These are phyloP conservation scores for Ictalurus punctatus DNA, from an alignment of 2,113 vertebrate genomes.

Conservation along the genomic window DNA sequence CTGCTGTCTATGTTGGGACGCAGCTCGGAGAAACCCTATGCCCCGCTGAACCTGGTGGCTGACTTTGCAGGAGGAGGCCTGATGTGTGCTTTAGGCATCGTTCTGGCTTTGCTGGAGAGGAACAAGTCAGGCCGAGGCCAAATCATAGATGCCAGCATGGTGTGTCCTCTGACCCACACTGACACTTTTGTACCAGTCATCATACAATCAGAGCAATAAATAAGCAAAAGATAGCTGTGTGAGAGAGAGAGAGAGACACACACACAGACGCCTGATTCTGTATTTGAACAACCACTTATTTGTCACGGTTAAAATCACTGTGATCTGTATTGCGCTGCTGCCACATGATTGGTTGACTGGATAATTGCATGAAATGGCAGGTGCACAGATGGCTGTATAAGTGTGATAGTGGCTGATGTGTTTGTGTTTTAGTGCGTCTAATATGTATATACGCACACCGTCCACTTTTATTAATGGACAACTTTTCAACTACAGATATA, in stretches of 20 bases:
- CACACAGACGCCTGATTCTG: not conserved
- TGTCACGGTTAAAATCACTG: not conserved
- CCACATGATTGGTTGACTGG: not conserved
- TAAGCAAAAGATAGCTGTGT: not conserved
- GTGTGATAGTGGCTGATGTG: not conserved
- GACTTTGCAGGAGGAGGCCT: conserved; percentile 92
- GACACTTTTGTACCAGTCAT: not conserved
- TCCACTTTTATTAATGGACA: no score
- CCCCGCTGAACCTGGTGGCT: conserved; percentile 88
- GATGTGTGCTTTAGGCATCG: conserved; percentile 84
- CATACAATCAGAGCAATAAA: not conserved
- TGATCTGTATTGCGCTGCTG: not conserved
- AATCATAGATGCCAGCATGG: conserved; percentile 91
- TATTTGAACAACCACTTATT: not conserved
- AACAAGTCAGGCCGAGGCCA: conserved; percentile 86
- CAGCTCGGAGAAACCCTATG: conserved; percentile 80
- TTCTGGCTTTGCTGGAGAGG: conserved; percentile 85
- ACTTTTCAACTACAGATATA: no score
- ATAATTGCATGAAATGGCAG: not conserved
- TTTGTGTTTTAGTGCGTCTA: not conserved
- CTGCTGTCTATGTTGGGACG: conserved; percentile 86
- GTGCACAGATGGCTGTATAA: not conserved
- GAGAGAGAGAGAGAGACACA: no score
- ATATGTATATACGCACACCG: not conserved
- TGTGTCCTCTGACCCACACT: conserved; percentile 63